Base-by-base conservation (phyloP, 2,113 vertebrate genomes). In the Peromyscus polionotus region DNA sequence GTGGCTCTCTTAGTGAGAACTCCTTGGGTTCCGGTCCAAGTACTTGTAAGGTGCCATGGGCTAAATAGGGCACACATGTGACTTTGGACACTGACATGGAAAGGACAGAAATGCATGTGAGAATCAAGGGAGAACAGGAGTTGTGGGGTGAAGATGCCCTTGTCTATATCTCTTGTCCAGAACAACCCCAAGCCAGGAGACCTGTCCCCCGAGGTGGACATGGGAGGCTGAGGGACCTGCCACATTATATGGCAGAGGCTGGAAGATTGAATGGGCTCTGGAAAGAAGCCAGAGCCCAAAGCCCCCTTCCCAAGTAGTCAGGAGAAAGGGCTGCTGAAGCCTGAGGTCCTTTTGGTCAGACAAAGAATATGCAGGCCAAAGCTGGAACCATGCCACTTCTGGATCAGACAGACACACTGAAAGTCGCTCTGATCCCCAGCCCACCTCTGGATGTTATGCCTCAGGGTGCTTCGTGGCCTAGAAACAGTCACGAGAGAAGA, bases 201-300 rank as follows among this genome's bases (percentile, higher is more conserved):
- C 5, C 24, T 26, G 13, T 6, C 28, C n/a, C 8, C 73, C 3
- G 4, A 10, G 0, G 0, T 6, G 12, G 48, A 20, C 19, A 0
- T 1, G 4, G 77, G 48, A 57, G 48, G 19, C 39, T 5, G 4
- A 26, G 36, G 83, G 54, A 45, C 8, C 7, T 51, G 39, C 48
- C 70, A 16, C 8, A 6, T 20, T 1, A n/a, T 39, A 20, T 4
- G 48, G 42, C 28, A 0, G 8, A 0, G 4, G 57, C 28, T 51
- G 57, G 28, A 73, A 48, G 57, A 20, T n/a, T 28, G 33, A 16
- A 31, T 8, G 7, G 36, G 33, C 14, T 39, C 17, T 45, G 22
- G 28, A 28, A 48, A 79, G 73, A 67, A 63, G 63, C 57, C 28
- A 9, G 70, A 79, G 48, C 63, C 33, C 20, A 4, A 5, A 20